Evolutionary conservation across 2,888 invertebrate genomes (phyloP), one percentile per base, ranked within the genome.

Genomic region (Entomobrya proxima): DNA sequence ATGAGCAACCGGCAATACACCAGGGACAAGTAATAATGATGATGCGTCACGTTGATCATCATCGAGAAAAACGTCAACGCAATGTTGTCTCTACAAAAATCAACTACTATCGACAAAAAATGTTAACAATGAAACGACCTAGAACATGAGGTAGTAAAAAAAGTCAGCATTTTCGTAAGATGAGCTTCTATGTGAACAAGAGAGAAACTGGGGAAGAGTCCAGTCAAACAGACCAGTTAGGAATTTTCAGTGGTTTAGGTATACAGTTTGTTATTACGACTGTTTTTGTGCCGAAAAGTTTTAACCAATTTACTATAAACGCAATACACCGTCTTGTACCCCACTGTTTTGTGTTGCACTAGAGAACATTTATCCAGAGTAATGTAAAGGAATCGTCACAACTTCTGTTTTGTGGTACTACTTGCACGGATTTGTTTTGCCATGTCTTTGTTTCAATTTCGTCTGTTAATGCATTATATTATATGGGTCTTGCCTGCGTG

Each of bases 71-170:
- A 15, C 21, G 15, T n/a, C 61, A 61, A 15, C 35, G 37, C 37
- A 37, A 58, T 72, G 47, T 40, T 75, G 52, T 9, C n/a, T 75
- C 52, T 21, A 50, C n/a, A 64, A 75, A 75, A 75, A 52, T 75
- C 75, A 35, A 35, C 75, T 15, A 52, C 32, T 52, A 11, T 75
- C 18, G 18, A 24, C 47, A 35, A 75, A 75, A 75, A 74, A 30
- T 30, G 52, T 52, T 75, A 52, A 75, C 75, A 75, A 75, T 75
- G 52, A 35, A 47, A 47, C 47, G 6, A 27, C 6, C 27, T 24
- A 2, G 27, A 27, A 24, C 13, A 47, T 2, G n/a, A 61, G 32
- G 52, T 21, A 64, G 61, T 27, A 64, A 64, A 61, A 64, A 47
- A 64, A 11, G 32, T n/a, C 35, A 37, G 64, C 13, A 37, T 64